Evolutionary conservation across 2,888 invertebrate species (phyloP).

Genomic region (Folsomia manolachei): DNA sequence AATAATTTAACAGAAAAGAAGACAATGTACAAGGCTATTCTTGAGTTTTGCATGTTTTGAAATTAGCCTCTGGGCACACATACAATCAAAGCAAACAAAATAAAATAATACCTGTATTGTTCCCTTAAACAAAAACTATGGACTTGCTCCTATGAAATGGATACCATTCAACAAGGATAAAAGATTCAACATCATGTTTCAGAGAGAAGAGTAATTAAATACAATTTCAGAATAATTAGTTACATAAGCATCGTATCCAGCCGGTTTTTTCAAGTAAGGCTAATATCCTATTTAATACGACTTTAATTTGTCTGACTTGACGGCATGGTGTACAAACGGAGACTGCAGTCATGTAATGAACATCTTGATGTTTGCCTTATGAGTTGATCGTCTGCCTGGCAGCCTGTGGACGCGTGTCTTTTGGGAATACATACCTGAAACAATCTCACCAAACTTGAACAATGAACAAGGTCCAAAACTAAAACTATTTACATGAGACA

Average conservation of each 20-base stretch:
- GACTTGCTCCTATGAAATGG: too few species aligned
- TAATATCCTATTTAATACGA: background rate
- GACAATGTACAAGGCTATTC: too few species aligned
- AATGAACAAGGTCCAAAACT: background rate
- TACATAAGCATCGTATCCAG: background rate
- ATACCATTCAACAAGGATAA: too few species aligned
- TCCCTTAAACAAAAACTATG: too few species aligned
- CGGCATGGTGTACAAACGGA: too few species aligned
- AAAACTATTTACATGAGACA: too few species aligned
- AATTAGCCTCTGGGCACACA: background rate
- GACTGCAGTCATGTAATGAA: too few species aligned
- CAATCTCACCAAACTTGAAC: constrained; percentile 3
- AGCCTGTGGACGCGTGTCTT: constrained; percentile 9
- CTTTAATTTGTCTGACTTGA: constrained; percentile 1
- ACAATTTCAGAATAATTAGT: background rate
- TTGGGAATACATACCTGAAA: background rate
- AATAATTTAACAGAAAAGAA: too few species aligned
- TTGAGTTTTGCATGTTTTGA: too few species aligned
- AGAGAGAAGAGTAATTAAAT: background rate
- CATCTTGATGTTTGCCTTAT: too few species aligned
- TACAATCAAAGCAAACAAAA: background rate
- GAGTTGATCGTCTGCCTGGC: background rate
- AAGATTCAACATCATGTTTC: too few species aligned
- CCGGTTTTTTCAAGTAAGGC: background rate
- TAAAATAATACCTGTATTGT: background rate